Percentiles rank a stretch among this genome's conserved stretches.
Conservation (phyloP, 2,888 invertebrate species). For the Pyralis farinalis region DNA sequence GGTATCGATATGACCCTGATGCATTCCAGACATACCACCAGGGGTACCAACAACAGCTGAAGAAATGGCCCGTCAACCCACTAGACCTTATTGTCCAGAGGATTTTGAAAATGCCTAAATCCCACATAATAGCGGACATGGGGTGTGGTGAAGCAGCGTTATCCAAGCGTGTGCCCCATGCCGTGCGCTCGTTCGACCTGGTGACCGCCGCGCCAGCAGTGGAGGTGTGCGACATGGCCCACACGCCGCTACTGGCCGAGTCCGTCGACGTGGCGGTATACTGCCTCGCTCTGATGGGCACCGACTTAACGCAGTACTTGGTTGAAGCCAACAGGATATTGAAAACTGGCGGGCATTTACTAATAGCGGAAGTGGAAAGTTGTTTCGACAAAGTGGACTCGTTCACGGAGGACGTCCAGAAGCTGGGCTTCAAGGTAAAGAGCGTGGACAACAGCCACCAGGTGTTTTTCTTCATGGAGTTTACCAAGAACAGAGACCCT, state of each 20-base stretch:
- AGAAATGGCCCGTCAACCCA: conserved; percentile 96
- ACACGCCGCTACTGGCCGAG: conserved; percentile 85
- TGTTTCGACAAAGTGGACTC: conserved; percentile 89
- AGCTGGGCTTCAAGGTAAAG: conserved; percentile 89
- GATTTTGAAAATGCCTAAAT: conserved; percentile 86
- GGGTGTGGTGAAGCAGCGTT: conserved; percentile 97
- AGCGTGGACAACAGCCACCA: conserved; percentile 87
- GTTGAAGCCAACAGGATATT: conserved; percentile 95
- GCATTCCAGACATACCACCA: conserved; percentile 94
- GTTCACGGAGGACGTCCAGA: conserved; percentile 86
- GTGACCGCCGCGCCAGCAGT: conserved; percentile 89
- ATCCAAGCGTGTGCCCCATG: conserved; percentile 85
- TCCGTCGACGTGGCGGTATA: conserved; percentile 94
- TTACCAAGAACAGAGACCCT: conserved; percentile 83
- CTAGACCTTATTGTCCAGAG: conserved; percentile 90
- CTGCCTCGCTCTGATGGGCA: conserved; percentile 98
- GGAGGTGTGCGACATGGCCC: conserved; percentile 94
- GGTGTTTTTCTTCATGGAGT: conserved; percentile 91
- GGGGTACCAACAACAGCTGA: conserved; percentile 93
- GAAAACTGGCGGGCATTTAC: conserved; percentile 88
- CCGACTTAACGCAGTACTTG: conserved; percentile 92
- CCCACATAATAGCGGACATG: conserved; percentile 92
- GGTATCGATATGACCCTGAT: conserved; percentile 87
- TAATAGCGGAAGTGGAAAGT: conserved; percentile 97
- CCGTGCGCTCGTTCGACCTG: conserved; percentile 96